Evolutionary conservation across 2,888 invertebrate species (phyloP), one percentile per base, ranked within the genome.

Genomic region (Sarcophaga carnaria): DNA sequence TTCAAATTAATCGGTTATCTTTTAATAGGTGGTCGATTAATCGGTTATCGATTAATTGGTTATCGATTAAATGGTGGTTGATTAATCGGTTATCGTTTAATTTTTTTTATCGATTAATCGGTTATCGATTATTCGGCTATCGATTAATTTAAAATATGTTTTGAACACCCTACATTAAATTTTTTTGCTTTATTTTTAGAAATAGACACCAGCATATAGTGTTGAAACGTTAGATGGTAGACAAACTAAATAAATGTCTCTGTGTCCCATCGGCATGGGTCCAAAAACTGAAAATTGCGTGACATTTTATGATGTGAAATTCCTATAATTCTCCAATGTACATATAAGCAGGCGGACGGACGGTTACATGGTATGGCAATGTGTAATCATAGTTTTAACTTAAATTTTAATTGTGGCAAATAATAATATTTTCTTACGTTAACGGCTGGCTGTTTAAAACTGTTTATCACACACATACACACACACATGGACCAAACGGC

Each of bases 281-380:
- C 45, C 47, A 49, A 60, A 11, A 4, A 8, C 37, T 54, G 66
- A 49, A 76, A 81, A 77, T 89, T 88, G 89, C 89, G 89, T 89
- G 89, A 87, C 88, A 89, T 74, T 87, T 87, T 88, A 82, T 78
- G 85, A 84, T 84, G 78, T 84, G 62, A 84, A 82, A 88, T 83
- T 85, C 78, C 63, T 11, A 49, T 14, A 12, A 63, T 63, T 70
- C 54, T 45, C 70, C 20, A 54, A 14, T 85, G 59, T 63, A 64
- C 66, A 12, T 63, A 5, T 66, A 49, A 59, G 0, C 22, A 45
- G 54, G 4, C 47, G 12, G 10, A 54, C 4, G 63, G 45, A 14
- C 45, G 59, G 5, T 14, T 64, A 59, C 4, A 45, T 45, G 54
- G 3, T 3, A 12, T 27, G 47, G 69, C 14, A n/a, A 69, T 70